Percentiles rank a stretch among this genome's conserved stretches.
phyloP scores from a whole-genome alignment of 2,888 invertebrate genomes.

The Nysson spinosus region DNA sequence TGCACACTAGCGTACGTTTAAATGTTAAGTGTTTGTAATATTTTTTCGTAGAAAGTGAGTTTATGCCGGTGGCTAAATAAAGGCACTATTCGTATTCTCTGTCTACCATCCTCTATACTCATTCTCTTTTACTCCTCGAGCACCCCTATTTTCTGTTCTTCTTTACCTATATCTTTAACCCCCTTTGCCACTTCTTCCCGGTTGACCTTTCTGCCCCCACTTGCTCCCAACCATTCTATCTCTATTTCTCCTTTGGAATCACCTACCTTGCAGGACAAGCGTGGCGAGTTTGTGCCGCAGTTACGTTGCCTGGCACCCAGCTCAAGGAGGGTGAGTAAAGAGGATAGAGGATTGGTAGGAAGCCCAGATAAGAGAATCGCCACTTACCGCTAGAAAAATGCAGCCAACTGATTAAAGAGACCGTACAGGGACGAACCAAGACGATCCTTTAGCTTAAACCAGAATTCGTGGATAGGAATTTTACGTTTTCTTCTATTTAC shows the following conservation, averaged over 20 bases:
- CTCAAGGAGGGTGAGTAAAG: slow-evolving; percentile 10
- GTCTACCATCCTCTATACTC: slow-evolving; percentile 3
- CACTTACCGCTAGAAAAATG: slow-evolving; percentile 63
- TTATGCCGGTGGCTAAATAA: slow-evolving; percentile 47
- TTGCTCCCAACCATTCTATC: neutral
- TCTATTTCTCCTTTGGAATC: slow-evolving; percentile 12
- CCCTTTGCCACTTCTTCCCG: neutral
- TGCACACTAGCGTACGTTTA: slow-evolving; percentile 9
- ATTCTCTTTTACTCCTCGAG: neutral
- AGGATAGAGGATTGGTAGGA: slow-evolving; percentile 15
- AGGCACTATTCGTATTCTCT: slow-evolving; percentile 49
- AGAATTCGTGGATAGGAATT: too few species aligned
- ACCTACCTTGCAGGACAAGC: slow-evolving; percentile 20
- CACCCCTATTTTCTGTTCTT: slow-evolving; percentile 2
- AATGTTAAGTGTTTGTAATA: slow-evolving; percentile 46
- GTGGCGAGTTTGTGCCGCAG: slow-evolving; percentile 38
- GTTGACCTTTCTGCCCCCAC: neutral
- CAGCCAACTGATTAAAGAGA: slow-evolving; percentile 63
- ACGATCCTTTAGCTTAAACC: neutral
- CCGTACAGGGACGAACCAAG: slow-evolving; percentile 23
- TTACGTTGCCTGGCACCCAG: slow-evolving; percentile 38
- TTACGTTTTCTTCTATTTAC: too few species aligned
- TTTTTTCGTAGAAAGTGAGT: slow-evolving; percentile 40
- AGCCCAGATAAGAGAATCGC: slow-evolving; percentile 64
- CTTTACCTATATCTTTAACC: too few species aligned